Evolutionary conservation across 2,888 invertebrate genomes (phyloP).

Genomic region (Tipula helvola): DNA sequence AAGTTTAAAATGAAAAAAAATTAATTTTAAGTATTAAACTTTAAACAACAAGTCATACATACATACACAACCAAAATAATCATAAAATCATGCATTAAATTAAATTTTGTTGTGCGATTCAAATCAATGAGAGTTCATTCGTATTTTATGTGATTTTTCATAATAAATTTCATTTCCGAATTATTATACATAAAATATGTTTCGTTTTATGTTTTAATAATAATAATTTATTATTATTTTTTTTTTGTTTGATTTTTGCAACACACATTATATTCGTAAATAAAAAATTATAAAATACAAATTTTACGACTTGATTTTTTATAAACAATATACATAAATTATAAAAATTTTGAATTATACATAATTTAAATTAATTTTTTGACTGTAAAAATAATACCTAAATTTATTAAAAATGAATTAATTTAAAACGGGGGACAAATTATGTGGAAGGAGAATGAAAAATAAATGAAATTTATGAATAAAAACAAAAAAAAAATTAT

Average conservation of each 20-base stretch:
- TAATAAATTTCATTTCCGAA: background rate
- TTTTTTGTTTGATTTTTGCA: too few relatives aligned
- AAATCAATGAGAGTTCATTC: background rate
- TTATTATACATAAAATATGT: background rate
- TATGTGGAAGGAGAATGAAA: background rate
- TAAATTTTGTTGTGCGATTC: background rate
- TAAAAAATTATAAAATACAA: background rate
- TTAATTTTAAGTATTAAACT: background rate
- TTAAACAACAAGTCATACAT: background rate
- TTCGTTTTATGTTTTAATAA: background rate
- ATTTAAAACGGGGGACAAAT: background rate
- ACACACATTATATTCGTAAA: background rate
- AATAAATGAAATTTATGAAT: background rate
- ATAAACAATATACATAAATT: background rate
- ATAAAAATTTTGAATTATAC: background rate
- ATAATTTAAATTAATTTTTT: background rate
- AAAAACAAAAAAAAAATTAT: background rate
- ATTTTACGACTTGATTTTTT: background rate
- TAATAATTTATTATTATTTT: background rate
- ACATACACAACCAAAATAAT: background rate
- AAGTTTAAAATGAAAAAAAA: background rate
- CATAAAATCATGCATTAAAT: background rate
- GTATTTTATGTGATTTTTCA: background rate
- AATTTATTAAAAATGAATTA: background rate
- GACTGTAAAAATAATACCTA: background rate